Conservation (phyloP, 2,113 vertebrate species). For the Cygnus atratus region DNA sequence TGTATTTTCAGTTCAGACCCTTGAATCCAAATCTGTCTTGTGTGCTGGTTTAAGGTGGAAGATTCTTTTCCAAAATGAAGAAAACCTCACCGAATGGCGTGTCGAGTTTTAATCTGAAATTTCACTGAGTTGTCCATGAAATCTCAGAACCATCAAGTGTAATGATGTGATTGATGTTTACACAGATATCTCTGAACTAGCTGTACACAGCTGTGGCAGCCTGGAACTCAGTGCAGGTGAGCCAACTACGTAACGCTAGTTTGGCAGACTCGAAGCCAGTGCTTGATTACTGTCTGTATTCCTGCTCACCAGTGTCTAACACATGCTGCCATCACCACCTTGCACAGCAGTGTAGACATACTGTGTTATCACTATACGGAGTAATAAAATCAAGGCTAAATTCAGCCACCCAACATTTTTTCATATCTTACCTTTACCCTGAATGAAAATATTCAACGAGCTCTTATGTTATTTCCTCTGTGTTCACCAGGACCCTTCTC, state of each 20-base stretch:
- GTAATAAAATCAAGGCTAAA: neutral
- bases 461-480: neutral
- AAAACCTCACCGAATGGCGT: neutral
- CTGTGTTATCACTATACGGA: no score
- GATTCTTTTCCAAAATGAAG: neutral
- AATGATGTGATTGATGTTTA: neutral
- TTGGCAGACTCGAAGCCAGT: neutral
- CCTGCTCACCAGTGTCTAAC: neutral
- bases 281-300: neutral
- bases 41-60: neutral
- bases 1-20: neutral
- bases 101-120: neutral
- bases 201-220: neutral
- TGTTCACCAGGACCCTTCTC: neutral
- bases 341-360: neutral
- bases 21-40: neutral
- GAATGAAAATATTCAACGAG: neutral
- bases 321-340: neutral
- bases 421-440: neutral
- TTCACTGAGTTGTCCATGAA: neutral
- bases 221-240: neutral
- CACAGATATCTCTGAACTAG: neutral
- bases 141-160: neutral
- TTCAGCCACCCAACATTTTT: neutral
- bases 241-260: fast-evolving